Evolutionary conservation across 2,113 vertebrate species (phyloP).

Genomic region (Ctenodactylus gundi): DNA sequence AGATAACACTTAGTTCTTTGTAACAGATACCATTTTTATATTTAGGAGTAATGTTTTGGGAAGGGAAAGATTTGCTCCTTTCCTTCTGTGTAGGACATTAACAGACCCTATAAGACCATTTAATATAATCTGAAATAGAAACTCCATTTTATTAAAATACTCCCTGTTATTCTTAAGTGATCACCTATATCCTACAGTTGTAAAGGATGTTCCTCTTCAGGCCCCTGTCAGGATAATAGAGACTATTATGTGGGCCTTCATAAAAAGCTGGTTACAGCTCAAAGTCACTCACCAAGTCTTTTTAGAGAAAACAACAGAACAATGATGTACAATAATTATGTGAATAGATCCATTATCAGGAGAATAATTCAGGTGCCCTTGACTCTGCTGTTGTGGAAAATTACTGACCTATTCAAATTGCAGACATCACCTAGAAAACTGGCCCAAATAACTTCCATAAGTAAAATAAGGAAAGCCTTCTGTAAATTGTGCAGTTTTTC

Average conservation of each 20-base stretch:
- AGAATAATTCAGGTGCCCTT: constrained; percentile 12
- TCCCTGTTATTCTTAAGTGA: neutral
- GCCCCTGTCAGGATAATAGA: neutral
- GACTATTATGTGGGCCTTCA: neutral
- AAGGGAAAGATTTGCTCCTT: neutral
- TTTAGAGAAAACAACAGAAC: neutral
- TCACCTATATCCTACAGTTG: neutral
- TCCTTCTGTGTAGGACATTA: neutral
- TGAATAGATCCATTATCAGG: neutral
- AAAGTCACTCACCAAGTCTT: no score
- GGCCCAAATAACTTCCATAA: neutral
- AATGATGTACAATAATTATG: neutral
- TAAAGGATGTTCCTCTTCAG: neutral
- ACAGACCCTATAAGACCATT: neutral
- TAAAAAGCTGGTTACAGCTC: neutral
- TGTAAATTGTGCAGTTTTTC: neutral
- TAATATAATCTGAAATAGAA: neutral
- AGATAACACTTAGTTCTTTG: neutral
- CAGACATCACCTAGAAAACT: constrained; percentile 37
- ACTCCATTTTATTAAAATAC: constrained; percentile 15
- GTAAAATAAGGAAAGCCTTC: neutral
- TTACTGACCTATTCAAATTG: constrained; percentile 25
- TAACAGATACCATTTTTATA: neutral
- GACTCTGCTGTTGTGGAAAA: constrained; percentile 41
- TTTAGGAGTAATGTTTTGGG: neutral